A percentile compares a stretch with the other conserved stretches of the same genome.
These are phyloP conservation scores for Potamarius usumacintae DNA, from an alignment of 2,113 vertebrate genomes.

Conservation along the genomic window DNA sequence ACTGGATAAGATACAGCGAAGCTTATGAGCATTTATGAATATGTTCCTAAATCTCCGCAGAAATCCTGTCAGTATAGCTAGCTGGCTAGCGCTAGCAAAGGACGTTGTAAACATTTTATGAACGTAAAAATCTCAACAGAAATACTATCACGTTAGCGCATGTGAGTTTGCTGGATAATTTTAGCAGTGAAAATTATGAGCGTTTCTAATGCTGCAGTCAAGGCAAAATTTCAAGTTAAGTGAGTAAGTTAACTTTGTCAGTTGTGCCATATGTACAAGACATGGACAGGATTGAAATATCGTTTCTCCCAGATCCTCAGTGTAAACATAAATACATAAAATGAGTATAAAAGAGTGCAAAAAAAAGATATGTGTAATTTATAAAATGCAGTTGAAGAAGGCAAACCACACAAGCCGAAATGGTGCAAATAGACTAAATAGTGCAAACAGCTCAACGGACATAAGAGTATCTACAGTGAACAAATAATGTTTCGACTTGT, in stretches of 20 bases:
- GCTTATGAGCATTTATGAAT: background rate
- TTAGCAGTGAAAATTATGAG: background rate
- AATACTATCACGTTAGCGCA: background rate
- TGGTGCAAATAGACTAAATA: too few relatives aligned
- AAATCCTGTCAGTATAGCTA: background rate
- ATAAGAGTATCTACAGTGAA: too few relatives aligned
- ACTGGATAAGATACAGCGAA: background rate
- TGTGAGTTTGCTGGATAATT: background rate
- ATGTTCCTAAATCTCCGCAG: background rate
- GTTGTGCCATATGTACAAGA: too few relatives aligned
- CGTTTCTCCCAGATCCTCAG: too few relatives aligned
- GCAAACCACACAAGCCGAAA: too few relatives aligned
- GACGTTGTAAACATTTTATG: background rate
- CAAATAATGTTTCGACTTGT: background rate
- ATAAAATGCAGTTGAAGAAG: too few relatives aligned
- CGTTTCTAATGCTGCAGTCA: background rate
- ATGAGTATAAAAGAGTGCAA: too few relatives aligned
- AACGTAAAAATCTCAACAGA: background rate
- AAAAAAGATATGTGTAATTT: too few relatives aligned
- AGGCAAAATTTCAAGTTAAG: background rate
- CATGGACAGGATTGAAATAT: too few relatives aligned
- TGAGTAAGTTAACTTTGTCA: too few relatives aligned
- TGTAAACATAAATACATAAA: too few relatives aligned
- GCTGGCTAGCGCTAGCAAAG: background rate
- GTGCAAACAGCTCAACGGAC: too few relatives aligned